A percentile compares a stretch with the other conserved stretches of the same genome.
Conservation (phyloP, 1,140 invertebrate species). For the Drosophila melanica region DNA sequence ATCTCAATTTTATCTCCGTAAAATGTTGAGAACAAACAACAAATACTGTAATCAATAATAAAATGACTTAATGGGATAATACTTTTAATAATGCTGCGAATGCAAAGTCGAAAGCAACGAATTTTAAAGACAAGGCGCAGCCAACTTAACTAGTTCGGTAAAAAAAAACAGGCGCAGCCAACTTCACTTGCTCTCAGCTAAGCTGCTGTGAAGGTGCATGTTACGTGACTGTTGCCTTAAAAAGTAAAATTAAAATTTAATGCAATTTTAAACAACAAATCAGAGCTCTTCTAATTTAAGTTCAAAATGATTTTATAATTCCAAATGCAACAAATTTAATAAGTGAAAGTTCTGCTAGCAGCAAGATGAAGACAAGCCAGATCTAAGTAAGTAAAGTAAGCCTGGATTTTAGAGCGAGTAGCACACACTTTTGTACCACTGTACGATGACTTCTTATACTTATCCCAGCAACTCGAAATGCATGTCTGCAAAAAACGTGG, state of each 20-base stretch:
- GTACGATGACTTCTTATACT: slow-evolving; percentile 5
- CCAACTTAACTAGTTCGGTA: background rate
- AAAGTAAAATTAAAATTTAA: too few species aligned
- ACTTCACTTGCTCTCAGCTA: background rate
- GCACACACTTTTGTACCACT: slow-evolving; percentile 1
- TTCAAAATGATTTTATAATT: too few species aligned
- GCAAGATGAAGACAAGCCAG: too few species aligned
- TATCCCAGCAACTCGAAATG: slow-evolving; percentile 12
- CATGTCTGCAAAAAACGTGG: background rate
- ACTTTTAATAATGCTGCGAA: background rate
- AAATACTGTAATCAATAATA: too few species aligned
- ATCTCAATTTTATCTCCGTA: background rate
- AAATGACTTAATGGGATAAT: too few species aligned
- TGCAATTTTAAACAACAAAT: too few species aligned
- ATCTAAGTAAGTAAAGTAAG: too few species aligned
- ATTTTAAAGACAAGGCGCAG: background rate
- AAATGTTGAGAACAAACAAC: background rate
- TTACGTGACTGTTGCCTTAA: too few species aligned
- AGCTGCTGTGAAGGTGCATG: background rate
- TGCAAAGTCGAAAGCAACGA: background rate
- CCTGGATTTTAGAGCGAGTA: too few species aligned
- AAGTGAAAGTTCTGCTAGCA: too few species aligned
- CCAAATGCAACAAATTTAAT: too few species aligned
- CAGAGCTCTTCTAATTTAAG: too few species aligned
- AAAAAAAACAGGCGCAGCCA: background rate